phyloP scores from a whole-genome alignment of 2,888 invertebrate genomes.

The Brachyopa scutellaris region DNA sequence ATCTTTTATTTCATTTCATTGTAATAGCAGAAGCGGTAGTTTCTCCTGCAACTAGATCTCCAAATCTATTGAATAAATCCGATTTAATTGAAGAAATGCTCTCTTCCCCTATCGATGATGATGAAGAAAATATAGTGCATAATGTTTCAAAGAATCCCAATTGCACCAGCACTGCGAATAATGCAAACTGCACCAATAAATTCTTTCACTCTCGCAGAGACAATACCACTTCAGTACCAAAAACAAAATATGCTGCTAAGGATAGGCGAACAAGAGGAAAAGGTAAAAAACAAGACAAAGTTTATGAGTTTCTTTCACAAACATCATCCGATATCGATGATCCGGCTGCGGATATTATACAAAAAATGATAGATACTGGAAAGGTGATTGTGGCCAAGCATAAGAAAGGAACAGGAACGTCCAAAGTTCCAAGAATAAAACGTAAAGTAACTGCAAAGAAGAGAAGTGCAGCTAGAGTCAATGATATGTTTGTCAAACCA shows the following conservation, averaged over 20 bases:
- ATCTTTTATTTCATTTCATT: background rate
- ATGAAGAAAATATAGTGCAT: background rate
- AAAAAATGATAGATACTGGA: constrained; percentile 82
- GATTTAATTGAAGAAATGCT: constrained; percentile 65
- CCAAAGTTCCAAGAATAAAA: constrained; percentile 2
- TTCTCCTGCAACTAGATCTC: background rate
- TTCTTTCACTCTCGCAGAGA: constrained; percentile 36
- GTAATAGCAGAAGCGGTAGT: background rate
- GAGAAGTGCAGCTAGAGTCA: background rate
- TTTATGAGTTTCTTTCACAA: constrained; percentile 79
- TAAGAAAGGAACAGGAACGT: constrained; percentile 80
- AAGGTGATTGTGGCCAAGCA: constrained; percentile 83
- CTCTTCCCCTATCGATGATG: constrained; percentile 14
- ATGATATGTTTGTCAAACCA: background rate
- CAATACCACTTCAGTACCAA: background rate
- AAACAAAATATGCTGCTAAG: background rate
- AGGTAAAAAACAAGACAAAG: constrained; percentile 24
- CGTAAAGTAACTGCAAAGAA: constrained; percentile 7
- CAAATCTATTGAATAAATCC: constrained; percentile 58
- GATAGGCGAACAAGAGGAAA: background rate
- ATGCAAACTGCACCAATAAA: constrained; percentile 16
- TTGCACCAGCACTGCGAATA: background rate
- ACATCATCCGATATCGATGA: constrained; percentile 76
- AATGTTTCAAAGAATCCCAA: background rate
- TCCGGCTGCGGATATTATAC: constrained; percentile 78